Evolutionary conservation across 30 jellyfish, hydroid and myxozoan species (phyloP), one percentile per base, ranked within the genome.

Genomic region (Aurelia aurita complex sp. Pacific): DNA sequence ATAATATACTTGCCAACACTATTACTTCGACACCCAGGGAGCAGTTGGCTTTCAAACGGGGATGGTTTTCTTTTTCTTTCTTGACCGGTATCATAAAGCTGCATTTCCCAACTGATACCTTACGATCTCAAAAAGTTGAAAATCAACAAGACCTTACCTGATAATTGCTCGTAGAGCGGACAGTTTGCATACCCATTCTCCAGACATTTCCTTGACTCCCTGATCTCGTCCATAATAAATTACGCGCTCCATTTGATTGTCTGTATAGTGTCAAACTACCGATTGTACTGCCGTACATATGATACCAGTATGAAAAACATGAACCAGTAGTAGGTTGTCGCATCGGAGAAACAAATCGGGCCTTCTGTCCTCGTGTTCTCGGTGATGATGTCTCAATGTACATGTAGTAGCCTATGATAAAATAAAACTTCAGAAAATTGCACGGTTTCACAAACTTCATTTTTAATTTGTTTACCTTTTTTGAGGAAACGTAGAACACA

Each of bases 311-410:
- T 14, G 91, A 46, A 55, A 94, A 73, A 59, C 98, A 94, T 40
- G 87, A 74, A 62, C 96, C 98, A 17, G 86, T 84, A 13, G 98
- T 83, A 35, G 89, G 80, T 15, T 23, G 73, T 12, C 90, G 51
- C 57, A 75, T 16, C 32, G 83, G 92, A 2, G 98, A 94, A 6
- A 89, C 84, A 40, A 94, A 81, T 52, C 80, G 60, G 10, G 98
- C 98, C 51, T 83, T 88, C 85, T 94, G 93, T 35, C 96, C 95
- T 16, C 29, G 69, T 61, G 69, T 88, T 43, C 96, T 69, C 32
- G 98, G 98, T 9, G 85, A 69, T n/a, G 98, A 94, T 73, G 98
- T 82, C 76, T 94, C 98, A 64, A 94, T 94, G 85, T 88, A 94
- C 88, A 94, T 72, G 84, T 94, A 94, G 81, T 89, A 89, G 6